Evolutionary conservation across 2,797 vertebrate species (phyloP), one percentile per base, ranked within the genome.

Genomic region (Sebastes hubbsi): DNA sequence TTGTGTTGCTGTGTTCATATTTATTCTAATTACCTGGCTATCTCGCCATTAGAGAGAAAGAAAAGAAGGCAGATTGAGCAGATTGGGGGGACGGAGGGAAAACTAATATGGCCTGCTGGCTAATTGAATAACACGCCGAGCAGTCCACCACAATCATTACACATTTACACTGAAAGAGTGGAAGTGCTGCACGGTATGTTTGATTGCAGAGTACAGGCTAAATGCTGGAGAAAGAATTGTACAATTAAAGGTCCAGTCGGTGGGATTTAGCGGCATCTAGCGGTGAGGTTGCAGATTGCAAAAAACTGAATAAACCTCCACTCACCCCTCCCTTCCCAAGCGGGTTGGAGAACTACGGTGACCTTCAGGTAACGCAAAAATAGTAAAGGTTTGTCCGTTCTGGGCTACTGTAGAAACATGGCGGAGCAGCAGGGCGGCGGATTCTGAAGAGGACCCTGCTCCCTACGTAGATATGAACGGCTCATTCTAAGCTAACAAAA

Each of bases 11-110:
- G 56, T 72, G 68, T 87, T 90, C 83, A 91, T 84, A 81, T 78
- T 92, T 90, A 88, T 85, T 92, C 80, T 92, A 93, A 93, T 92
- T 89, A 92, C 84, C 83, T 85, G 80, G 75, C 65, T 73, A 88
- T 86, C 86, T 85, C 6, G 1, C 67, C 30, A 76, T 85, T 75
- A 78, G 69, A 77, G 56, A 59, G 77, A 59, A 38, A 29, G 8
- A 61, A 74, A 82, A 70, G 86, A 71, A 80, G 72, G 75, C 72
- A 83, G 86, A 91, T 80, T 84, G 75, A 88, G 78, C 80, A 86
- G 87, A 91, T 86, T 80, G 72, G 38, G 10, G 10, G 60, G 63
- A 72, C 54, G 79, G 42, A 66, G 55, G 78, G 65, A 58, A 85
- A 90, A 84, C 83, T 85, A 92, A 89, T 76, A 84, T 81, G 81